These are phyloP conservation scores for Microtus agrestis DNA, from an alignment of 2,797 vertebrate species.

Conservation along the genomic window DNA sequence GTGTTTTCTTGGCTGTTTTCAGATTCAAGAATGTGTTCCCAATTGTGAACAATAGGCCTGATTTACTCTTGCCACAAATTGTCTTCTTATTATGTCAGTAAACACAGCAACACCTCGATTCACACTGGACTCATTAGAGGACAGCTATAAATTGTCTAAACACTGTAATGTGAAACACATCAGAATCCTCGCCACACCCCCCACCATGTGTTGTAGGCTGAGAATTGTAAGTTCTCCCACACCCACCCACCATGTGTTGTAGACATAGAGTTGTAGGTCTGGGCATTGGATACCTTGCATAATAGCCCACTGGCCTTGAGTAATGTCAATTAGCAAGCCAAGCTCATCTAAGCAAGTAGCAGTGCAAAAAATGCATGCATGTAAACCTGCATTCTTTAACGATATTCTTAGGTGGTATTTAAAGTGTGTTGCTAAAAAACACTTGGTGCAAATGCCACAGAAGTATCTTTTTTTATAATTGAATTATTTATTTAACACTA, in stretches of 20 bases:
- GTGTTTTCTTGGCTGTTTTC: conserved; percentile 34
- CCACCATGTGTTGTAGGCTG: not conserved
- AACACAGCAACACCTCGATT: not conserved
- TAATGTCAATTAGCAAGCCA: conserved; percentile 47
- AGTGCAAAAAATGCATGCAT: not conserved
- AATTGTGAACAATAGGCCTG: not conserved
- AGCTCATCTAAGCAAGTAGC: not conserved
- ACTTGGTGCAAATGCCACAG: not conserved
- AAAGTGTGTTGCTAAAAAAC: not conserved
- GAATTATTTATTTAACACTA: too few relatives aligned
- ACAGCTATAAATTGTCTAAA: not conserved
- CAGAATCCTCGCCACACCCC: not conserved
- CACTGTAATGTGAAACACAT: not conserved
- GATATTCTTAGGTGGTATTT: not conserved
- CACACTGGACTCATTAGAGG: not conserved
- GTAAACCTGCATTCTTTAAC: not conserved
- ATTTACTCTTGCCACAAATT: not conserved
- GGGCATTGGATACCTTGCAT: not conserved
- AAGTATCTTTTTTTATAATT: too few relatives aligned
- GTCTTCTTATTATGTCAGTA: not conserved
- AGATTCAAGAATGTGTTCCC: conserved; percentile 10
- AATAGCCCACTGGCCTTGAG: not conserved
- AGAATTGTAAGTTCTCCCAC: not conserved
- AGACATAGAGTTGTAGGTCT: not conserved
- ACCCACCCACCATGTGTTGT: not conserved